These are phyloP conservation scores for Drosophila cracens DNA, from an alignment of 2,888 invertebrate genomes.

Conservation along the genomic window DNA sequence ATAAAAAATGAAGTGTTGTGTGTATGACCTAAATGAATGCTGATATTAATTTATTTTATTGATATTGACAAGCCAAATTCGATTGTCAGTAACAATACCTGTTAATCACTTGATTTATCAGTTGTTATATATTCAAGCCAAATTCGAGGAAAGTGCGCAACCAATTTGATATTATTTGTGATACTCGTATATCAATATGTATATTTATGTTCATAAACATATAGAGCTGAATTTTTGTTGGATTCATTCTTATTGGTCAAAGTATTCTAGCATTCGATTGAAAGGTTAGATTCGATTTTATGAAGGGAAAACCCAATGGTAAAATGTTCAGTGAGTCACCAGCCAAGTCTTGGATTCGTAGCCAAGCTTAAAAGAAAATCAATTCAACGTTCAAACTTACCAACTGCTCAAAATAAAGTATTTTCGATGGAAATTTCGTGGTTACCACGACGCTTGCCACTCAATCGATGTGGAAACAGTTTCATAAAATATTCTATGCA, in stretches of 20 bases:
- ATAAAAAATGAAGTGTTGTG: not conserved
- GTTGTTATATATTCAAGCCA: not conserved
- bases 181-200: not conserved
- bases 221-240: not conserved
- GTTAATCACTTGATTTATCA: not conserved
- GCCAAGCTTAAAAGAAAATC: not conserved
- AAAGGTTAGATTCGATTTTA: not conserved
- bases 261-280: not conserved
- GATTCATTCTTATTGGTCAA: not conserved
- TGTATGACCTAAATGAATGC: not conserved
- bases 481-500: not conserved
- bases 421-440: not conserved
- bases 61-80: not conserved
- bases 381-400: slow-evolving; percentile 9
- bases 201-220: not conserved
- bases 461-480: not conserved
- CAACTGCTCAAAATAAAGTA: not conserved
- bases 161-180: not conserved
- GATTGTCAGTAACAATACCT: not conserved
- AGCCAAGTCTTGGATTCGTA: not conserved
- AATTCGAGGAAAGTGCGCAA: not conserved
- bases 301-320: not conserved
- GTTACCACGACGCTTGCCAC: not conserved
- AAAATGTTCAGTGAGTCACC: slow-evolving; percentile 3
- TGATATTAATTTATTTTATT: not conserved